These are phyloP conservation scores for Ellobium chinense DNA, from an alignment of 2,888 invertebrate species.

Conservation along the genomic window DNA sequence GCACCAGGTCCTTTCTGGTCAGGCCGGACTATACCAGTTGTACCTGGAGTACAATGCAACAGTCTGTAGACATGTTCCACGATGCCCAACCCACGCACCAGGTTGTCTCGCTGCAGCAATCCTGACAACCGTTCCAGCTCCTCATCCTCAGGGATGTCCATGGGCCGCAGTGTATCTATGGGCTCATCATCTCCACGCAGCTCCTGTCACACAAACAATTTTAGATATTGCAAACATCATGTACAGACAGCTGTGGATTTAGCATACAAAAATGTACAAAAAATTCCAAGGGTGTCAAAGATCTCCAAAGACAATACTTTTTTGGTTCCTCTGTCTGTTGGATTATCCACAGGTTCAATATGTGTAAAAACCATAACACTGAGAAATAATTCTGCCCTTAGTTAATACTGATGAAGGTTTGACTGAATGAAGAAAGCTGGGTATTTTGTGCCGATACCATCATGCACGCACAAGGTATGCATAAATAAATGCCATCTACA, in stretches of 20 bases:
- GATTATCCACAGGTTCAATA: too few species aligned
- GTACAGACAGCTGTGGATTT: neutral
- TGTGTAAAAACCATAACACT: too few species aligned
- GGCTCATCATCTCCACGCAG: conserved; percentile 59
- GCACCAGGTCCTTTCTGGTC: conserved; percentile 56
- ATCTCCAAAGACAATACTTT: too few species aligned
- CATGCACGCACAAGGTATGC: too few species aligned
- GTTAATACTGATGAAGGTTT: too few species aligned
- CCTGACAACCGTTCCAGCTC: conserved; percentile 78
- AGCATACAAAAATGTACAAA: too few species aligned
- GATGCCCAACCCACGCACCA: conserved; percentile 78
- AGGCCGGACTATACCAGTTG: conserved; percentile 70
- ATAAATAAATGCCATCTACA: too few species aligned
- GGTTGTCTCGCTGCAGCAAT: conserved; percentile 78
- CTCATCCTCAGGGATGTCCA: conserved; percentile 78
- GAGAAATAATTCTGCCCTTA: too few species aligned
- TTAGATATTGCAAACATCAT: neutral
- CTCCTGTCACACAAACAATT: conserved; percentile 5
- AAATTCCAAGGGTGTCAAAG: too few species aligned
- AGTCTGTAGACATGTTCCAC: conserved; percentile 77
- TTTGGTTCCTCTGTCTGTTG: too few species aligned
- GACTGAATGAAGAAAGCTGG: too few species aligned
- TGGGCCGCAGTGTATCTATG: conserved; percentile 74
- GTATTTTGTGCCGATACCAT: too few species aligned
- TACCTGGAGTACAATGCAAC: conserved; percentile 77